These are phyloP conservation scores for Loris lydekkerianus DNA, from an alignment of 2,797 vertebrate genomes.

Conservation along the genomic window DNA sequence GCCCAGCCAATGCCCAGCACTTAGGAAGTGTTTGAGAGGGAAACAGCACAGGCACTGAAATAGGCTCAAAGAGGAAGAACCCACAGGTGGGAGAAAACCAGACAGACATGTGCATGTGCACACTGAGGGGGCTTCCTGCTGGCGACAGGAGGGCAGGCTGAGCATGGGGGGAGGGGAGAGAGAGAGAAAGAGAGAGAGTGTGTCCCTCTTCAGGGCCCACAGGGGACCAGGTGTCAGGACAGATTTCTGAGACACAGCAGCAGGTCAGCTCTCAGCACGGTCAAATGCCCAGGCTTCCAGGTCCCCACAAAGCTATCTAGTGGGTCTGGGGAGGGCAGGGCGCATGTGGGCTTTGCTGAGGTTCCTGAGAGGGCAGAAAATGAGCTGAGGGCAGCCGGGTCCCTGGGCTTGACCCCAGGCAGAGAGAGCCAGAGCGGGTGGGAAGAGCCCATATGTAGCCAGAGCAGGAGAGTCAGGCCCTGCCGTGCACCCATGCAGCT, in stretches of 20 bases:
- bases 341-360: neutral
- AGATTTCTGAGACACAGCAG: neutral
- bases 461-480: neutral
- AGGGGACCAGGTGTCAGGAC: neutral
- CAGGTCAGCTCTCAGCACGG: too few relatives aligned
- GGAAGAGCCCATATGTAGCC: accelerated
- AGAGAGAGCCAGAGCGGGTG: neutral
- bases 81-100: neutral
- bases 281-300: accelerated
- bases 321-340: too few relatives aligned
- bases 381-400: accelerated
- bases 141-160: too few relatives aligned
- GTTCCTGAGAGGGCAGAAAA: neutral
- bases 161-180: neutral
- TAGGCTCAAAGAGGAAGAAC: neutral
- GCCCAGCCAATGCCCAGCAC: neutral
- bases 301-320: neutral
- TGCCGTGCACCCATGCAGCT: neutral
- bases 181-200: too few relatives aligned
- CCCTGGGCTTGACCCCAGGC: neutral
- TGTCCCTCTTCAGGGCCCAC: accelerated
- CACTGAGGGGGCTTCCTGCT: neutral
- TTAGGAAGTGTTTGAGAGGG: neutral
- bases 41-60: neutral
- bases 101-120: neutral